Conservation (phyloP, 2,888 invertebrate species). For the Oxytorus armatus region DNA sequence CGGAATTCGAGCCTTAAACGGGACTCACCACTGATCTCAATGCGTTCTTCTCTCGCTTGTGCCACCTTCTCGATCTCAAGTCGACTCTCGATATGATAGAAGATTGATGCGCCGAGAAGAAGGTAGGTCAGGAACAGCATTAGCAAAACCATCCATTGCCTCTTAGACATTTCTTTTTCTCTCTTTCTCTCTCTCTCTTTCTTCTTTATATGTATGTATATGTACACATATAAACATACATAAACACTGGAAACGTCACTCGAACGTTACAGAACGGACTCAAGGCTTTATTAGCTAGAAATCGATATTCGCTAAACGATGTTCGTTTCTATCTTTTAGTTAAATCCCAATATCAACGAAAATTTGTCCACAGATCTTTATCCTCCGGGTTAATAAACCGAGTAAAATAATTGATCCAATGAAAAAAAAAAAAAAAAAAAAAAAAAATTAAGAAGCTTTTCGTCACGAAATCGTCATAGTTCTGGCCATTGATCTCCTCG, state of each 20-base stretch:
- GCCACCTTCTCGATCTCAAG: constrained; percentile 88
- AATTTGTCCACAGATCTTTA: constrained; percentile 18
- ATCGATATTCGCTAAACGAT: not conserved
- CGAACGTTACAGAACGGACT: not conserved
- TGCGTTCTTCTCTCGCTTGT: constrained; percentile 87
- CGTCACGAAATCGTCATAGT: constrained; percentile 74
- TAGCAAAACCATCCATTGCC: constrained; percentile 91
- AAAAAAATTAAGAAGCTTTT: constrained; percentile 53
- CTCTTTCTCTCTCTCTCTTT: not conserved
- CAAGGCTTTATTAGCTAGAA: not conserved
- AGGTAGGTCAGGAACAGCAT: constrained; percentile 91
- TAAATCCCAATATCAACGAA: not conserved
- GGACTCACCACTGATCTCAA: constrained; percentile 88
- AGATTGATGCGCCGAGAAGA: constrained; percentile 93
- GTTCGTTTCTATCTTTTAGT: not conserved
- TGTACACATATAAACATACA: too few species aligned
- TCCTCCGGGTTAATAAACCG: constrained; percentile 6
- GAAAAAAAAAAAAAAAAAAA: constrained; percentile 11
- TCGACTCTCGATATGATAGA: constrained; percentile 92
- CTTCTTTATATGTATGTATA: not conserved
- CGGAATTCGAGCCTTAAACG: not conserved
- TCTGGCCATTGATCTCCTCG: not conserved
- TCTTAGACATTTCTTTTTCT: constrained; percentile 89
- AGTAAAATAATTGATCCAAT: not conserved
- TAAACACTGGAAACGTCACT: too few species aligned